Evolutionary conservation across 1,140 invertebrate species (phyloP), one percentile per base, ranked within the genome.

Genomic region (Muscidifurax raptorellus): DNA sequence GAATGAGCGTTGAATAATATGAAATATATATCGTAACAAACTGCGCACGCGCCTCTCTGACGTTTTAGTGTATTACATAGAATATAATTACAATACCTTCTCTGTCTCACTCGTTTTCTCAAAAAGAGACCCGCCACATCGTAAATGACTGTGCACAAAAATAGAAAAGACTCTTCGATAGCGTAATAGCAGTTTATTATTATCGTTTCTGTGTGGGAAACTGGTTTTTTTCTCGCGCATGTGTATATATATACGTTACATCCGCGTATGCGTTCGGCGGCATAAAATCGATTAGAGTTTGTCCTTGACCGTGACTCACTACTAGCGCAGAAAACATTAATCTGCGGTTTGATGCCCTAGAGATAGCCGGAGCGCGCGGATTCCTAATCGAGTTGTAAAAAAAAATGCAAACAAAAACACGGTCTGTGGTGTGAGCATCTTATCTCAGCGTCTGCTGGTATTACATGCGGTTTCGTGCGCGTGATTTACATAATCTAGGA

Each of bases 331-430:
- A n/a, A 27, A 2, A 74, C 1, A 30, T 32, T 74, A 74, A 74
- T 74, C 71, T 36, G 30, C 71, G 32, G 71, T 74, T 74, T 74
- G 71, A 74, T 74, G 71, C 71, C 71, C 71, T 30, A 36, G 22
- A 18, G 71, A 74, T 40, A 69, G 15, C 66, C 13, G 3, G 66
- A n/a, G 27, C 7, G 22, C 22, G 27, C 67, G 30, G 27, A 71
- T 28, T 71, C 28, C 22, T 59, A 59, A 69, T 69, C 66, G 25
- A n/a, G 13, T n/a, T 30, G 66, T 12, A 69, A 69, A 7, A 69
- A 69, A 30, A 30, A 27, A 18, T 69, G 66, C 27, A 69, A 69
- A 69, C 66, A 69, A 69, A 69, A 27, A 69, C 66, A 69, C 15
- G 13, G 44, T 1, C 9, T 47, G 1, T 52, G 15, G 13, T 69